These are phyloP conservation scores for Muscidifurax raptorellus DNA, from an alignment of 1,140 invertebrate species.

Conservation along the genomic window DNA sequence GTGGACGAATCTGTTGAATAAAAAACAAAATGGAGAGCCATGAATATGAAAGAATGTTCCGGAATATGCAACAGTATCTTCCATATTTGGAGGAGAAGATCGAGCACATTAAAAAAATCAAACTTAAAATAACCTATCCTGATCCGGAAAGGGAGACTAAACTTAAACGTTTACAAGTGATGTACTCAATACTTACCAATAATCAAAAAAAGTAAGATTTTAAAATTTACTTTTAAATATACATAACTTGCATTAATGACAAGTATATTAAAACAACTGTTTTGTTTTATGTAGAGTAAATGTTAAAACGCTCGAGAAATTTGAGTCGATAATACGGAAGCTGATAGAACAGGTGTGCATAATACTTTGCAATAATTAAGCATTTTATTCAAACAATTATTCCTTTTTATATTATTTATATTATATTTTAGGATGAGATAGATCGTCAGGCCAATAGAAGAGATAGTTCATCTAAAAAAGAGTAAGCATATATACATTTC, in stretches of 20 bases:
- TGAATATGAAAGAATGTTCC: constrained; percentile 69
- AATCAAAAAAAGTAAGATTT: constrained; percentile 76
- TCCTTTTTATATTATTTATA: neutral
- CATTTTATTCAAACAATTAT: neutral
- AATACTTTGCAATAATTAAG: constrained; percentile 4
- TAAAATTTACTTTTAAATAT: neutral
- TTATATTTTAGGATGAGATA: neutral
- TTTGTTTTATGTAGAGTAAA: constrained; percentile 75
- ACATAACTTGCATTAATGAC: neutral
- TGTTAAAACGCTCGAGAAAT: constrained; percentile 80
- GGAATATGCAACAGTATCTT: constrained; percentile 81
- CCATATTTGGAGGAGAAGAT: constrained; percentile 82
- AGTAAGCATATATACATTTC: constrained; percentile 18
- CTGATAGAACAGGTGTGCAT: constrained; percentile 77
- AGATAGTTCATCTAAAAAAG: neutral
- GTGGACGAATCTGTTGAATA: neutral
- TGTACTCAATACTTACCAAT: constrained; percentile 78
- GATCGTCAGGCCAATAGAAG: neutral
- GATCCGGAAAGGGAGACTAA: constrained; percentile 56
- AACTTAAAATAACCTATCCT: constrained; percentile 67
- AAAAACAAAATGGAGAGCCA: constrained; percentile 60
- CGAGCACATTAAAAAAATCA: constrained; percentile 77
- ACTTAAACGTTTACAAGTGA: constrained; percentile 78
- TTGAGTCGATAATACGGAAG: constrained; percentile 80
- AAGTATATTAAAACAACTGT: neutral